Evolutionary conservation across 2,888 invertebrate genomes (phyloP).

Genomic region (Schizotus pectinicornis): DNA sequence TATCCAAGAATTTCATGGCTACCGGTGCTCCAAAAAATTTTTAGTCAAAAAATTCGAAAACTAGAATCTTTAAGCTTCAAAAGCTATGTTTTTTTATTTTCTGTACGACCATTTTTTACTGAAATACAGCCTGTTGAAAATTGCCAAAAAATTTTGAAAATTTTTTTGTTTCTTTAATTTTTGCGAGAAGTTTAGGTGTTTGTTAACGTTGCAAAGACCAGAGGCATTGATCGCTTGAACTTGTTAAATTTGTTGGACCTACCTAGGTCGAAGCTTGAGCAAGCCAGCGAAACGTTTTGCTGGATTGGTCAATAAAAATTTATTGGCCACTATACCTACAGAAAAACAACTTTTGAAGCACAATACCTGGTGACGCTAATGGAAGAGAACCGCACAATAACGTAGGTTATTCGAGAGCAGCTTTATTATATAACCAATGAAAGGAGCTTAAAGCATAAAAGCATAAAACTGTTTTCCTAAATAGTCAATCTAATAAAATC

Average conservation of each 20-base stretch:
- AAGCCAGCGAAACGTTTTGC: not conserved
- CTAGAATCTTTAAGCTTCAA: too few species aligned
- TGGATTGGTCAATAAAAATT: slow-evolving; percentile 14
- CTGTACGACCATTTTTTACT: too few species aligned
- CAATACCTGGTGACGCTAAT: slow-evolving; percentile 40
- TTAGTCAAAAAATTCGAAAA: too few species aligned
- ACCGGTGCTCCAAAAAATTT: too few species aligned
- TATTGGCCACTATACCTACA: not conserved
- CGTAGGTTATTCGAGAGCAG: slow-evolving; percentile 40
- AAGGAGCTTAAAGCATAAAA: slow-evolving; percentile 54
- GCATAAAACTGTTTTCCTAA: slow-evolving; percentile 58
- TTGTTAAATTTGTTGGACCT: not conserved
- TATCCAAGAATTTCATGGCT: too few species aligned
- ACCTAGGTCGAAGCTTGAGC: slow-evolving; percentile 3
- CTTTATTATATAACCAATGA: slow-evolving; percentile 53
- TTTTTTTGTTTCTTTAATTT: too few species aligned
- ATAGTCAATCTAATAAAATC: slow-evolving; percentile 59
- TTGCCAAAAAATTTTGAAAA: too few species aligned
- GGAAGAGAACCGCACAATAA: slow-evolving; percentile 46
- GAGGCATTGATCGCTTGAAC: too few species aligned
- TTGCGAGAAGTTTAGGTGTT: too few species aligned
- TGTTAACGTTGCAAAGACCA: too few species aligned
- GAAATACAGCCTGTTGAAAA: too few species aligned
- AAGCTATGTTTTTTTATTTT: too few species aligned
- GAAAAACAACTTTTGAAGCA: slow-evolving; percentile 31